phyloP scores from a whole-genome alignment of 1,140 invertebrate species.

The Mizuhopecten yessoensis region DNA sequence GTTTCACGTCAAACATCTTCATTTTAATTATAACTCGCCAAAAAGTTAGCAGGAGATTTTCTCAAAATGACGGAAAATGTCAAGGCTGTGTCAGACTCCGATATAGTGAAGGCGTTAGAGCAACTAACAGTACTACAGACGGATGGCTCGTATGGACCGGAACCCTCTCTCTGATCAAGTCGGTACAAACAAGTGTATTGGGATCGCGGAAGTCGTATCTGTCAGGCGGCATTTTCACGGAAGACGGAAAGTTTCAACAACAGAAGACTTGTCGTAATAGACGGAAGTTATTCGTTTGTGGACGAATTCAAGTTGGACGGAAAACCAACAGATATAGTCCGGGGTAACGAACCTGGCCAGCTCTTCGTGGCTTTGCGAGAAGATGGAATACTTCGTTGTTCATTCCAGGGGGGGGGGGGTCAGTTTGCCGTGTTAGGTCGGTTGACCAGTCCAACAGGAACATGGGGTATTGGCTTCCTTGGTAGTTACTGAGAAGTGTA shows the following conservation, averaged over 20 bases:
- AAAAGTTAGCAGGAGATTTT: background rate
- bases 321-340: background rate
- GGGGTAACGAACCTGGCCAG: background rate
- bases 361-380: background rate
- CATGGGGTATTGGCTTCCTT: background rate
- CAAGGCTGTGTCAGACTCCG: background rate
- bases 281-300: background rate
- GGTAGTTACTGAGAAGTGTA: background rate
- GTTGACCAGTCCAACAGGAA: background rate
- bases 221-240: background rate
- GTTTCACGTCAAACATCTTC: background rate
- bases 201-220: background rate
- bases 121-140: background rate
- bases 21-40: background rate
- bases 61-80: background rate
- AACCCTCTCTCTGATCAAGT: background rate
- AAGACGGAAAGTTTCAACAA: background rate
- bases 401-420: background rate
- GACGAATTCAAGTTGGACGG: conserved; percentile 4
- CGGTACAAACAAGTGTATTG: background rate
- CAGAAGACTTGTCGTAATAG: background rate
- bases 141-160: background rate
- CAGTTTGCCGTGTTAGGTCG: background rate
- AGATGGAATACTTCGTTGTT: background rate
- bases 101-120: background rate